phyloP scores from a whole-genome alignment of 2,888 invertebrate genomes.

The Epinotia nisella region DNA sequence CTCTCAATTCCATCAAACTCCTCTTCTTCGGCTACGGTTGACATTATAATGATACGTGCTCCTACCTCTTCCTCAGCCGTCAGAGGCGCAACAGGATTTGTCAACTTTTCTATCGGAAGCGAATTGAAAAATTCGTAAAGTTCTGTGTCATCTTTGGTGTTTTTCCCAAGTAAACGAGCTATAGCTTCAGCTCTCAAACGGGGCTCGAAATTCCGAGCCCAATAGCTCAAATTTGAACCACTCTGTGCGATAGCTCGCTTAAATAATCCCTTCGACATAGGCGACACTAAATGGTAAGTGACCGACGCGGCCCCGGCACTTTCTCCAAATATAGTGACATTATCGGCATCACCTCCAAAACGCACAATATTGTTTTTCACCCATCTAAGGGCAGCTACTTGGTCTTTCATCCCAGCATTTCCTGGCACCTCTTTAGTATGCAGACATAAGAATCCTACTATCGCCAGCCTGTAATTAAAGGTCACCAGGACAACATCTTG shows the following conservation, averaged over 20 bases:
- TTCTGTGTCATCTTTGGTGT: slow-evolving; percentile 43
- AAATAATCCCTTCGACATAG: slow-evolving; percentile 51
- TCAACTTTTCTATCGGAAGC: slow-evolving; percentile 39
- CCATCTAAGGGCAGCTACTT: slow-evolving; percentile 58
- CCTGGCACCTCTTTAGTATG: slow-evolving; percentile 58
- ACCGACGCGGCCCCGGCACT: slow-evolving; percentile 50
- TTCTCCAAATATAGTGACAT: slow-evolving; percentile 57
- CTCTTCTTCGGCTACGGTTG: slow-evolving; percentile 40
- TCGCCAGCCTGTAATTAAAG: slow-evolving; percentile 57
- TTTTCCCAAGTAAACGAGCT: slow-evolving; percentile 33
- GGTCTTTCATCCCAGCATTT: slow-evolving; percentile 61
- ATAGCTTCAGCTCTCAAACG: slow-evolving; percentile 62
- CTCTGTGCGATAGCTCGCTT: slow-evolving; percentile 85
- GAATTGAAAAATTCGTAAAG: slow-evolving; percentile 45
- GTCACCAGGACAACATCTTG: slow-evolving; percentile 55
- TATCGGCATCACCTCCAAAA: slow-evolving; percentile 58
- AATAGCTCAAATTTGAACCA: slow-evolving; percentile 84
- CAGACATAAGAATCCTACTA: slow-evolving; percentile 57
- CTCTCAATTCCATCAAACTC: slow-evolving; percentile 43
- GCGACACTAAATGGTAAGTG: slow-evolving; percentile 50
- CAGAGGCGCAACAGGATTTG: slow-evolving; percentile 17
- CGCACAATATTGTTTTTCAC: slow-evolving; percentile 51
- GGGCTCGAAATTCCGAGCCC: slow-evolving; percentile 75
- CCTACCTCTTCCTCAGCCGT: slow-evolving; percentile 35
- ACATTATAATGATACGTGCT: slow-evolving; percentile 15